Evolutionary conservation across 2,113 vertebrate genomes (phyloP), one percentile per base, ranked within the genome.

Genomic region (Illadopsis cleaveri): DNA sequence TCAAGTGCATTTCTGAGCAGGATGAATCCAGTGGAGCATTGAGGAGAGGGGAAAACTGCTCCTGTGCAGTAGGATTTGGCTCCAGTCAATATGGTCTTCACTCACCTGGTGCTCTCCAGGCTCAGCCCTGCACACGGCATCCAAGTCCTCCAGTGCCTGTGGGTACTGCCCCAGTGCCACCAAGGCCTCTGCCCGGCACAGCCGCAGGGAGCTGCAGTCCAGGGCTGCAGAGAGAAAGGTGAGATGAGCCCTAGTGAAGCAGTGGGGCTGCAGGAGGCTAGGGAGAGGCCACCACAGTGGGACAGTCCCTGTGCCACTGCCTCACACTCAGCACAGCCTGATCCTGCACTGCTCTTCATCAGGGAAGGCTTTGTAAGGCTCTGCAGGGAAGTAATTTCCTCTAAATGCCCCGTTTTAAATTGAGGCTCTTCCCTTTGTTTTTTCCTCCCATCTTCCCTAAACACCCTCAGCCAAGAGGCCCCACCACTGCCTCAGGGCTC

Each of bases 51-150:
- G 5, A 11, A 51, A 60, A 19, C 37, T 40, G n/a, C 51, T 71
- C 28, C 72, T 12, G 1, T 3, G 10, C 11, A 78, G 27, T 15
- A 6, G 48, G 37, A 70, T 40, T 15, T 48, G 45, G 33, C 18
- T 84, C 11, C 23, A 64, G 61, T 2, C 0, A 0, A 8, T 2
- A 53, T 12, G 33, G 62, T 31, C 40, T 62, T 54, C 1, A 10
- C 98, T 98, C 93, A 99, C 99, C 98, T 99, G 96, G 1, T 94
- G 96, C 89, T 98, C 97, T 57, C 91, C 97, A 25, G 98, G 98
- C 64, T 98, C 97, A 94, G 97, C 96, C 94, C 62, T 96, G 95
- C 98, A 99, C 89, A 98, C 96, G 14, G 97, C 91, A 6, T 99
- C 98, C 85, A 99, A 96, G 96, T 99, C 99, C 25, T 92, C 95